Conservation (phyloP, 2,888 invertebrate genomes). For the Labia minor region DNA sequence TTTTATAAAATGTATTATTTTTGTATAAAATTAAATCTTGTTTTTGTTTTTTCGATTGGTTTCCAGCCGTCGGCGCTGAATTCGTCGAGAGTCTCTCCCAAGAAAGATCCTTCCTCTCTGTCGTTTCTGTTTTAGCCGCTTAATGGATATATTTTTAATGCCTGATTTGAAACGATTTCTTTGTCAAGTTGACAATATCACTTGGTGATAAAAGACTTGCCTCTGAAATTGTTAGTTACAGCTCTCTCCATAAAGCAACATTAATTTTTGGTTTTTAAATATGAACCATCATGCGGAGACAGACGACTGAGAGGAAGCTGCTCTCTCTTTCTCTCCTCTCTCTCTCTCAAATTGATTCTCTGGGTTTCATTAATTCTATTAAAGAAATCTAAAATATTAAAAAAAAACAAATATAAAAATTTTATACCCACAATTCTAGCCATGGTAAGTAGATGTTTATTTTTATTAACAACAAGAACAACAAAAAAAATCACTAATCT, state of each 20-base stretch:
- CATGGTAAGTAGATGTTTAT: not conserved
- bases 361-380: slow-evolving; percentile 2
- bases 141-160: not conserved
- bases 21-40: not conserved
- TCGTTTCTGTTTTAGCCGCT: not conserved
- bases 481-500: not conserved
- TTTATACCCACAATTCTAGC: slow-evolving; percentile 7
- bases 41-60: not conserved
- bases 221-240: not conserved
- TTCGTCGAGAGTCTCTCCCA: not conserved
- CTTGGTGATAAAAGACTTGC: too few species aligned
- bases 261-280: not conserved
- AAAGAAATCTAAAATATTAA: not conserved
- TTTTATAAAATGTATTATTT: too few species aligned
- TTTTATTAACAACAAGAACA: not conserved
- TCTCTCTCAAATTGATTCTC: too few species aligned
- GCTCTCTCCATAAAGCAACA: not conserved
- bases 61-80: not conserved
- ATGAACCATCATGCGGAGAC: not conserved
- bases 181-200: not conserved
- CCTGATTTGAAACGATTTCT: not conserved
- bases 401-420: not conserved
- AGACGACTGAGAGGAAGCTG: not conserved
- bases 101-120: not conserved
- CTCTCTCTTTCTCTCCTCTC: too few species aligned